Percentiles rank a stretch among this genome's conserved stretches.
Conservation (phyloP, 2,888 invertebrate genomes). For the Apeira syringaria region DNA sequence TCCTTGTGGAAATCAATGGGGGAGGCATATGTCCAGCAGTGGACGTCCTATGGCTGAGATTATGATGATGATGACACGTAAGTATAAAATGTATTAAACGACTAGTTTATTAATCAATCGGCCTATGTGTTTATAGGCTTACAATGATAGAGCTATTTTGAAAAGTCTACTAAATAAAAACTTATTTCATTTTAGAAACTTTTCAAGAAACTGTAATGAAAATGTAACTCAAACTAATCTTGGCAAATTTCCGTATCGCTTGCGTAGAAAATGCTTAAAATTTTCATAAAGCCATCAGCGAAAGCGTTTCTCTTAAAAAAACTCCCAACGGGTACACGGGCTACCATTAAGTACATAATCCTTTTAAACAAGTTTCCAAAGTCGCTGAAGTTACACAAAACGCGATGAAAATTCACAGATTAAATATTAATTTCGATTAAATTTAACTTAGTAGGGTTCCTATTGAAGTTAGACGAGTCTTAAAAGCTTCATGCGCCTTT, state of each 20-base stretch:
- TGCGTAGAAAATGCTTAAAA: slow-evolving; percentile 8
- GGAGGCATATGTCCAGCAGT: too few species aligned
- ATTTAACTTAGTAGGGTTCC: neutral
- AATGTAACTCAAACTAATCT: slow-evolving; percentile 3
- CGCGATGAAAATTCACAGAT: slow-evolving; percentile 29
- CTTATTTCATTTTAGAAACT: too few species aligned
- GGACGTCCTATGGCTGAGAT: too few species aligned
- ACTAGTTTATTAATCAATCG: too few species aligned
- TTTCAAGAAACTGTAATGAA: neutral
- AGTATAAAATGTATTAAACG: too few species aligned
- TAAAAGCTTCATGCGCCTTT: too few species aligned
- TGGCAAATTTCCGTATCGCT: slow-evolving; percentile 9
- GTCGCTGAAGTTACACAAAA: slow-evolving; percentile 23
- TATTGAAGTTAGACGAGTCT: neutral
- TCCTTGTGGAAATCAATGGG: too few species aligned
- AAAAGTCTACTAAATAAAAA: too few species aligned
- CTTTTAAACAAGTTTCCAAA: slow-evolving; percentile 21
- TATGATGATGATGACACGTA: too few species aligned
- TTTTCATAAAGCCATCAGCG: slow-evolving; percentile 20
- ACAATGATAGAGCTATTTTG: too few species aligned
- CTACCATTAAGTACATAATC: slow-evolving; percentile 12
- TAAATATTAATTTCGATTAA: slow-evolving; percentile 17
- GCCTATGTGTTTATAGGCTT: too few species aligned
- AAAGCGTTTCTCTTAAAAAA: slow-evolving; percentile 21
- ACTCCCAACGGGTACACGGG: slow-evolving; percentile 10